These are phyloP conservation scores for Naso thynnoides DNA, from an alignment of 2,797 vertebrate species.

Conservation along the genomic window DNA sequence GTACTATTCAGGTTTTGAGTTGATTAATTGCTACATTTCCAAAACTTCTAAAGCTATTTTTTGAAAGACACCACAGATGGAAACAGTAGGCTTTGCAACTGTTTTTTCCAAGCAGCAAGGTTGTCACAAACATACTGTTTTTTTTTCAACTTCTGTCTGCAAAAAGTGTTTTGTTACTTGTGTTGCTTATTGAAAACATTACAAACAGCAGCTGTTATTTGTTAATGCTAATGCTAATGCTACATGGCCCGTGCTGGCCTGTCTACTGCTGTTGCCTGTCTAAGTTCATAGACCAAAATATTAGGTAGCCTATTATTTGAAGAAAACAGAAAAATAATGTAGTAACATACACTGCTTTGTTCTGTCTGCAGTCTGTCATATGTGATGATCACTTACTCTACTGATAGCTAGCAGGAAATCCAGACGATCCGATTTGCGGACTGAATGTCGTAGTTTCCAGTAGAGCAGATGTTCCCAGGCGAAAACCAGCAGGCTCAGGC, in stretches of 20 bases:
- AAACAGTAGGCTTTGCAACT: not conserved
- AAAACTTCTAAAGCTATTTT: not conserved
- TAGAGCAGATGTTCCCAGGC: constrained; percentile 97
- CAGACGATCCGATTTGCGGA: constrained; percentile 88
- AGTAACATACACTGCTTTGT: not conserved
- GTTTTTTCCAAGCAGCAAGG: constrained; percentile 2
- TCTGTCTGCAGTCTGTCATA: not conserved
- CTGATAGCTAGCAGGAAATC: constrained; percentile 96
- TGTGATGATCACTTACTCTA: constrained; percentile 83
- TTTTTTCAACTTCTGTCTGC: not conserved
- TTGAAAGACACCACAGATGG: not conserved
- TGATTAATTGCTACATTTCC: constrained; percentile 18
- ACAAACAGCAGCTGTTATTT: not conserved
- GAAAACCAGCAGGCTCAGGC: constrained; percentile 95
- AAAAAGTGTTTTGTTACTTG: not conserved
- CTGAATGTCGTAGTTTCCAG: constrained; percentile 94
- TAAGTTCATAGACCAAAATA: not conserved
- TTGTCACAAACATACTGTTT: not conserved
- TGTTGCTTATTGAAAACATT: not conserved
- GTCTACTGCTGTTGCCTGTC: too few species aligned
- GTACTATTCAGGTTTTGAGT: constrained; percentile 13
- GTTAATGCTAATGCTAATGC: not conserved
- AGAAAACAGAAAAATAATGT: not conserved
- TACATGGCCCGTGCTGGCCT: too few species aligned
- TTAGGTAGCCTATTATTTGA: not conserved